Conservation (phyloP, 2,113 vertebrate species). For the Felis chaus region DNA sequence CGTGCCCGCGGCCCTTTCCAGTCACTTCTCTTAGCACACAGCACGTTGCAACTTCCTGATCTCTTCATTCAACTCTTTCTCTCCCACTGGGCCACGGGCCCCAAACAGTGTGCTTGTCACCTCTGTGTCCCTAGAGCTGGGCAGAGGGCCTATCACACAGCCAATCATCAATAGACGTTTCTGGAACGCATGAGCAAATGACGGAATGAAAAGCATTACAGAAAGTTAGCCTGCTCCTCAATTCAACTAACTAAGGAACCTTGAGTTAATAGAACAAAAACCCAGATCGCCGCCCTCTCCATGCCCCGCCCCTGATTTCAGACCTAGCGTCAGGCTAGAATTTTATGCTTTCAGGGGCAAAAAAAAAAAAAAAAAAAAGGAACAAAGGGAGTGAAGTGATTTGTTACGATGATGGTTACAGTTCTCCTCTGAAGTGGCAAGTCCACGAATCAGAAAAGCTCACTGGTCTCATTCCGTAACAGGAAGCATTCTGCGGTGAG, state of each 20-base stretch:
- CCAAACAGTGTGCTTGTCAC: not conserved
- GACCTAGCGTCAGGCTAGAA: not conserved
- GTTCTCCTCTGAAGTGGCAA: not conserved
- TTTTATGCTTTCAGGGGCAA: not conserved
- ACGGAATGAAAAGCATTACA: not conserved
- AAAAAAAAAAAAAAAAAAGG: not conserved
- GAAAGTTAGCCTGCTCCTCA: not conserved
- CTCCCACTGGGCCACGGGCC: not conserved
- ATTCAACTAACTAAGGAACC: not conserved
- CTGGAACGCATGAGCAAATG: not conserved
- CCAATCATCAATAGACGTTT: not conserved
- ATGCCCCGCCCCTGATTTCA: not conserved
- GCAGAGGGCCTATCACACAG: not conserved
- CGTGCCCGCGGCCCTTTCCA: not conserved
- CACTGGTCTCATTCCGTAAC: accelerated
- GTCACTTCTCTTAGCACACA: not conserved
- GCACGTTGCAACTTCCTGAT: not conserved
- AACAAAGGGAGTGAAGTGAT: not conserved
- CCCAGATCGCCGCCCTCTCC: not conserved
- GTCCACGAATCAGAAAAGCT: not conserved
- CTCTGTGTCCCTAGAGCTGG: not conserved
- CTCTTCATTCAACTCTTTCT: not conserved
- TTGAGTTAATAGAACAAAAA: not conserved
- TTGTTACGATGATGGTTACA: not conserved
- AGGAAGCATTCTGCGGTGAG: not conserved